phyloP scores from a whole-genome alignment of 2,797 vertebrate genomes.

The Eleutherodactylus coqui region DNA sequence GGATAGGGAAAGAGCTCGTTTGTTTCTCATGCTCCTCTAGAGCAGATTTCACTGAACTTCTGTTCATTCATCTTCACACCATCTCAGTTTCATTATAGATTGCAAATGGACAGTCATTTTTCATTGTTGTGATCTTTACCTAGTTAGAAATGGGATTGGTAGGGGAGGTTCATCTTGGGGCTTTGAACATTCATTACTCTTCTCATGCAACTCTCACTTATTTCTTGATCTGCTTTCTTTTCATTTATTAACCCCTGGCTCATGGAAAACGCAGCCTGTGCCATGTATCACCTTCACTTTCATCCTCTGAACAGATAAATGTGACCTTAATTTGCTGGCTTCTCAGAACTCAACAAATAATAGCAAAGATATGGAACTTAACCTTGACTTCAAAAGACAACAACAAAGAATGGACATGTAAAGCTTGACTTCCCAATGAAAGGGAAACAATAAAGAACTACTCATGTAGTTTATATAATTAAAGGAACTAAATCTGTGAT shows the following conservation, averaged over 20 bases:
- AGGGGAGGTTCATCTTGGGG: slow-evolving; percentile 55
- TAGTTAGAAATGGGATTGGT: slow-evolving; percentile 68
- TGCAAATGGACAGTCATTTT: slow-evolving; percentile 76
- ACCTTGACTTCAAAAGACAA: slow-evolving; percentile 16
- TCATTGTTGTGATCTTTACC: slow-evolving; percentile 71
- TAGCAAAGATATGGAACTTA: slow-evolving; percentile 19
- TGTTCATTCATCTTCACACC: slow-evolving; percentile 71
- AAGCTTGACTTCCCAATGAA: neutral
- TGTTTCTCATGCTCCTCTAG: slow-evolving; percentile 73
- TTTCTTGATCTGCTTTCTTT: slow-evolving; percentile 9
- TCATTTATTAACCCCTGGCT: slow-evolving; percentile 41
- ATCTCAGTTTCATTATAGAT: slow-evolving; percentile 72
- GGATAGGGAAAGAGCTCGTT: slow-evolving; percentile 66
- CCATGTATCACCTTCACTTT: slow-evolving; percentile 27
- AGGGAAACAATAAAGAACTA: neutral
- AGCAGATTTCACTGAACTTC: slow-evolving; percentile 67
- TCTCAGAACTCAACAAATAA: slow-evolving; percentile 31
- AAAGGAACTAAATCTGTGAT: neutral
- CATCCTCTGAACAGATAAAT: slow-evolving; percentile 35
- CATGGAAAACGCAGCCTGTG: neutral
- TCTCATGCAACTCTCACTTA: slow-evolving; percentile 17
- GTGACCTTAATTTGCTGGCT: slow-evolving; percentile 3
- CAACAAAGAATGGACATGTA: neutral
- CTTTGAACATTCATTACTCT: slow-evolving; percentile 69
- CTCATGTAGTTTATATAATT: neutral